Evolutionary conservation across 1,140 invertebrate genomes (phyloP).

Genomic region (Scaptomyza montana): DNA sequence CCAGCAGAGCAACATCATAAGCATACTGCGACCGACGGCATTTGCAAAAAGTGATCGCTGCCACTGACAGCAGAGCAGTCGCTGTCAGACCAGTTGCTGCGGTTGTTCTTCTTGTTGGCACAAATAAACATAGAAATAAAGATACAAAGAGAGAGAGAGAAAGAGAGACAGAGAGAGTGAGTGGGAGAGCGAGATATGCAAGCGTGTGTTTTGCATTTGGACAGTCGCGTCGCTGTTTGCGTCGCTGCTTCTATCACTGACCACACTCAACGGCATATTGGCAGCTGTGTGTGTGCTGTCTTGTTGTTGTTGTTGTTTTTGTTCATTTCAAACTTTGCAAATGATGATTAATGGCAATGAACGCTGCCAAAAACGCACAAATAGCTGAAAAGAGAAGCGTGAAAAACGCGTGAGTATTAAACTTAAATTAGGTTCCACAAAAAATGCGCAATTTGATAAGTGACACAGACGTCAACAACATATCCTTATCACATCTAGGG

Average conservation of each 20-base stretch:
- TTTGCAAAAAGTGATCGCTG: constrained; percentile 31
- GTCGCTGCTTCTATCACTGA: constrained; percentile 56
- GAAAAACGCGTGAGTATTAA: constrained; percentile 1
- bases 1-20: constrained; percentile 14
- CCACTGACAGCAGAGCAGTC: constrained; percentile 9
- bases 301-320: constrained; percentile 3
- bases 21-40: constrained; percentile 16
- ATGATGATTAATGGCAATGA: constrained; percentile 35
- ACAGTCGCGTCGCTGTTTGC: constrained; percentile 18
- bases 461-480: constrained; percentile 22
- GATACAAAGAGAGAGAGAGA: constrained; percentile 1
- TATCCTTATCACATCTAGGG: constrained; percentile 48
- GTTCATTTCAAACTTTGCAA: constrained; percentile 15
- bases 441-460: constrained; percentile 23
- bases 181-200: constrained; percentile 11
- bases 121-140: constrained; percentile 6
- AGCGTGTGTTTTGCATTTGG: constrained; percentile 48
- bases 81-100: constrained; percentile 14
- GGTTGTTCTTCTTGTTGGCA: background rate
- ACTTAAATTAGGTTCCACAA: constrained; percentile 8
- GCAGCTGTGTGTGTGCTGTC: constrained; percentile 32
- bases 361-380: constrained; percentile 21
- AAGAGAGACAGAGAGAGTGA: too few relatives aligned
- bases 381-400: constrained; percentile 1
- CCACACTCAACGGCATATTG: constrained; percentile 67